Evolutionary conservation across 2,113 vertebrate genomes (phyloP).

Genomic region (Lontra canadensis): DNA sequence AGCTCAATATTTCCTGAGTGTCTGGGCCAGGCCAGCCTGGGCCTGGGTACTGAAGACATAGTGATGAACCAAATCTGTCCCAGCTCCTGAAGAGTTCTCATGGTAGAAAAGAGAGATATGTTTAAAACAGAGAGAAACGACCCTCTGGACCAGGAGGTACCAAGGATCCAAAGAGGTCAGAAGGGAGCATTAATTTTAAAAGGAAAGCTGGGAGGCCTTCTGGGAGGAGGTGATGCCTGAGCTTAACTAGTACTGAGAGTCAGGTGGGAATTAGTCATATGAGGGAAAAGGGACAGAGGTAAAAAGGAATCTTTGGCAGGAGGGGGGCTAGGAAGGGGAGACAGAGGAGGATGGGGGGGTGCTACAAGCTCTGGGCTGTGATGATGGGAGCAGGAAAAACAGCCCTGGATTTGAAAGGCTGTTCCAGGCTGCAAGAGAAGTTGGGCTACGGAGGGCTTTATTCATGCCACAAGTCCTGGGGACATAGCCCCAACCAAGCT

Average conservation of each 20-base stretch:
- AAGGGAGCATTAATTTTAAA: not conserved
- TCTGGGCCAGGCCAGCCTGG: not conserved
- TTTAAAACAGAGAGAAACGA: not conserved
- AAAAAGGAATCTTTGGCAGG: not conserved
- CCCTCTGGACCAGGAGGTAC: not conserved
- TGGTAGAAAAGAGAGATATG: not conserved
- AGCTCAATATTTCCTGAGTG: not conserved
- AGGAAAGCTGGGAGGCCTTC: slow-evolving; percentile 1
- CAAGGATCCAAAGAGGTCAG: not conserved
- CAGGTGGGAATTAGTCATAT: not conserved
- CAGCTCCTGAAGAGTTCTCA: not conserved
- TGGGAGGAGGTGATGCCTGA: not conserved
- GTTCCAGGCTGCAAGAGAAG: not conserved
- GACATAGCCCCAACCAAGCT: not conserved
- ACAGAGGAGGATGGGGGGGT: no score
- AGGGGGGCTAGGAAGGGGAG: not conserved
- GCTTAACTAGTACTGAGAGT: not conserved
- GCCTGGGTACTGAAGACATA: not conserved
- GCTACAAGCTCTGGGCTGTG: not conserved
- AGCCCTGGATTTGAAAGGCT: not conserved
- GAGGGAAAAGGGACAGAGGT: not conserved
- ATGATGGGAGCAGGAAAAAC: not conserved
- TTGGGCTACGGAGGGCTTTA: not conserved
- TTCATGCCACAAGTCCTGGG: not conserved
- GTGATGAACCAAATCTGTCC: not conserved